phyloP scores from a whole-genome alignment of 2,113 vertebrate genomes.

The Neopipo cinnamomea region DNA sequence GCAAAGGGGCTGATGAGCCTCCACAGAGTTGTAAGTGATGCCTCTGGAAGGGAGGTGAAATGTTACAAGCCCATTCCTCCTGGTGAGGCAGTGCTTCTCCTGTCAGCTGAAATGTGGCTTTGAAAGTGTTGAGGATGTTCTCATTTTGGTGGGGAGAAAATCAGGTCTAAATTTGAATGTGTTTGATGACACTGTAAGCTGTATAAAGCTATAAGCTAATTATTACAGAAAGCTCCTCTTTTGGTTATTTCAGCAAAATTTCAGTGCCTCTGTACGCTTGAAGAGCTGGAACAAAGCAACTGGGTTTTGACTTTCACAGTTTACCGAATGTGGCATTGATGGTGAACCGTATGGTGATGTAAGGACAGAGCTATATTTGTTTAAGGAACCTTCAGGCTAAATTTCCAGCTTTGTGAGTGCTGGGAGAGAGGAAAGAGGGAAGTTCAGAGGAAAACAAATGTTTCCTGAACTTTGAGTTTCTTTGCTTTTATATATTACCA shows the following conservation, averaged over 20 bases:
- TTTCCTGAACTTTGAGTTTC: constrained; percentile 62
- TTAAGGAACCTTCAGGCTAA: constrained; percentile 2
- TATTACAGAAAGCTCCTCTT: not conserved
- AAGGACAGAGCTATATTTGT: constrained; percentile 33
- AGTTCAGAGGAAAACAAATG: constrained; percentile 46
- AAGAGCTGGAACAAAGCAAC: constrained; percentile 6
- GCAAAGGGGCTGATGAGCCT: not conserved
- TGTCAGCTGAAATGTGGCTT: not conserved
- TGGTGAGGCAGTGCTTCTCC: not conserved
- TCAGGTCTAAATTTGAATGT: not conserved
- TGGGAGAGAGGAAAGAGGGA: constrained; percentile 18
- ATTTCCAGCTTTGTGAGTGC: constrained; percentile 12
- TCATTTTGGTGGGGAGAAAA: not conserved
- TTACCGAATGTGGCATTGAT: constrained; percentile 9
- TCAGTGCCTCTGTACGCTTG: not conserved
- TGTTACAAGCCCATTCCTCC: not conserved
- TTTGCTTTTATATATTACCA: constrained; percentile 49
- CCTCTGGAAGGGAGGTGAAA: not conserved
- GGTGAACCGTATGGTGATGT: not conserved
- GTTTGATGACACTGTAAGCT: not conserved
- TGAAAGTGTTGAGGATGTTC: not conserved
- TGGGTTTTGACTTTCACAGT: constrained; percentile 6
- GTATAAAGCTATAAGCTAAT: not conserved
- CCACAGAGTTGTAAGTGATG: not conserved
- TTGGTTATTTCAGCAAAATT: not conserved